phyloP scores from a whole-genome alignment of 1,140 invertebrate genomes.

The Nylanderia fulva region DNA sequence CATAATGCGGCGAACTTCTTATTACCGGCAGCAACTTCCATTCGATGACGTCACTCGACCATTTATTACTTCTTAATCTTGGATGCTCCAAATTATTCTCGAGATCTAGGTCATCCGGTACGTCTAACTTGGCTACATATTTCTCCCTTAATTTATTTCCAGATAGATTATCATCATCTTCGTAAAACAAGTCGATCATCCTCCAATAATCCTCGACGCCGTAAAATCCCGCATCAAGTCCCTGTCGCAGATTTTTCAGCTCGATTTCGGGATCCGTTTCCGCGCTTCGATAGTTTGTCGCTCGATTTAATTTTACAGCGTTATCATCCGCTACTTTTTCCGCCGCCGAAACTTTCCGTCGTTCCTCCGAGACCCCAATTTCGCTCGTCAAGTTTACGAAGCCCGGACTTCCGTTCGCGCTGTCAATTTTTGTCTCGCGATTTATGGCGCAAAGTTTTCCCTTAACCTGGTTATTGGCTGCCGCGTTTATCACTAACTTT shows the following conservation, averaged over 20 bases:
- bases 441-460: constrained; percentile 47
- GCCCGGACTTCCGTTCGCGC: background rate
- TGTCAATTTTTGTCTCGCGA: constrained; percentile 53
- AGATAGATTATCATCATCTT: background rate
- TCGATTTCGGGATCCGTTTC: constrained; percentile 38
- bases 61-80: constrained; percentile 51
- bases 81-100: constrained; percentile 34
- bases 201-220: background rate
- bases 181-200: background rate
- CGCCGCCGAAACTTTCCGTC: constrained; percentile 1
- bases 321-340: constrained; percentile 28
- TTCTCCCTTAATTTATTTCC: constrained; percentile 36
- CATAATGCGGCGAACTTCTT: background rate
- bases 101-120: constrained; percentile 13
- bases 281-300: constrained; percentile 32
- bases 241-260: constrained; percentile 34
- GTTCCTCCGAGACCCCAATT: constrained; percentile 27
- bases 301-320: constrained; percentile 51
- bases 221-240: background rate
- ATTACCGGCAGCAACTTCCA: constrained; percentile 43
- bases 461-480: constrained; percentile 44
- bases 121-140: constrained; percentile 15
- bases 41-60: constrained; percentile 28
- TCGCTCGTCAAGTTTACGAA: constrained; percentile 46
- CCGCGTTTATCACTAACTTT: constrained; percentile 44